These are phyloP conservation scores for Schizothorax lantsangensis DNA, from an alignment of 2,797 vertebrate species.

Conservation along the genomic window DNA sequence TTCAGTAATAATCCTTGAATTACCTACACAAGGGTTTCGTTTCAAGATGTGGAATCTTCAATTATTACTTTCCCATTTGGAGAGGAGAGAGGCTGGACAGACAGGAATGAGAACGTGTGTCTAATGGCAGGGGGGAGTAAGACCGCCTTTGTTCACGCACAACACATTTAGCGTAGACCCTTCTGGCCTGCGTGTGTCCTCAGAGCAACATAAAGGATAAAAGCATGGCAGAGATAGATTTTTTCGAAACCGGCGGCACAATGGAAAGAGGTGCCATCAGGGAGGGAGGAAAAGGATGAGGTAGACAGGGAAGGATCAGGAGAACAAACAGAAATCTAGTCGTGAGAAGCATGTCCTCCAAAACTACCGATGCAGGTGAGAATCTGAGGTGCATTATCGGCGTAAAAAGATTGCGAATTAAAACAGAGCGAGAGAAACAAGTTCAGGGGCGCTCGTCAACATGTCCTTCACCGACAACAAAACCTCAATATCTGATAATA, in stretches of 20 bases:
- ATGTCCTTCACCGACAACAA: conserved; percentile 59
- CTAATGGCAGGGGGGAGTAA: conserved; percentile 79
- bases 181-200: conserved; percentile 33
- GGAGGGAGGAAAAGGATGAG: conserved; percentile 12
- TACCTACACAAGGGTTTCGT: conserved; percentile 85
- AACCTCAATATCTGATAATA: conserved; percentile 55
- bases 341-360: conserved; percentile 53
- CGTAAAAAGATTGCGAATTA: conserved; percentile 39
- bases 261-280: conserved; percentile 53
- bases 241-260: conserved; percentile 62
- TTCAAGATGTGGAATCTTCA: conserved; percentile 87
- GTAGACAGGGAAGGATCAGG: neutral
- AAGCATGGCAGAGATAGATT: conserved; percentile 79
- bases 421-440: conserved; percentile 32
- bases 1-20: conserved; percentile 86
- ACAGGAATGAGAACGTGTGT: conserved; percentile 57
- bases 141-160: conserved; percentile 79
- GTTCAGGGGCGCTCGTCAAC: conserved; percentile 45
- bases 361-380: conserved; percentile 51
- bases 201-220: conserved; percentile 72
- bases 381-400: conserved; percentile 16
- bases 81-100: conserved; percentile 61
- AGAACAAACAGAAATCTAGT: conserved; percentile 31
- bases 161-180: conserved; percentile 55
- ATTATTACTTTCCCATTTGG: conserved; percentile 86